Conservation (phyloP, 2,797 vertebrate species). For the Tiaroga cobitis region DNA sequence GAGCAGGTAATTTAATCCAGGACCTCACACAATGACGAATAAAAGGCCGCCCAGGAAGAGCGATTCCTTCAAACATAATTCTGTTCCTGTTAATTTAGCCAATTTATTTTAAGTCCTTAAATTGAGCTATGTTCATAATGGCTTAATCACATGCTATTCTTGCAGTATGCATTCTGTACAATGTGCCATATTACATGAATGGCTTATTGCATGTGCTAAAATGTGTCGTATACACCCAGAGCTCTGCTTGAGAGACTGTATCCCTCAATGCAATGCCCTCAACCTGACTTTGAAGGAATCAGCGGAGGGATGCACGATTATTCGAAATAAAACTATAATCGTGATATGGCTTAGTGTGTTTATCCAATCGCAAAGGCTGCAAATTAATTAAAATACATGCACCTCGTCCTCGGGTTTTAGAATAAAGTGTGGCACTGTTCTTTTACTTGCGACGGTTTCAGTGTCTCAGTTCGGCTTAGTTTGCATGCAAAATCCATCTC, state of each 20-base stretch:
- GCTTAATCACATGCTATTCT: neutral
- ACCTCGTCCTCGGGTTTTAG: neutral
- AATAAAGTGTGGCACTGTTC: neutral
- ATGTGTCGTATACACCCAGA: neutral
- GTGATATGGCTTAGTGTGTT: neutral
- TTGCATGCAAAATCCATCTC: neutral
- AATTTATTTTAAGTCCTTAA: neutral
- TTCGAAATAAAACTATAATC: neutral
- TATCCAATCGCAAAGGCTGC: neutral
- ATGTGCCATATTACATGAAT: neutral
- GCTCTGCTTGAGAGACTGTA: neutral
- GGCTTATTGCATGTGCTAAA: neutral
- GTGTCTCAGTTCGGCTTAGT: neutral
- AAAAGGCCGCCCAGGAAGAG: conserved; percentile 29
- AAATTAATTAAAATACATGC: neutral
- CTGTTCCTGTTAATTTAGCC: conserved; percentile 4
- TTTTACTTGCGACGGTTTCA: neutral
- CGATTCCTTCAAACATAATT: conserved; percentile 25
- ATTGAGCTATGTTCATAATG: neutral
- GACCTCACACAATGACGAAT: conserved; percentile 32
- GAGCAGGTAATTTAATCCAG: conserved; percentile 59
- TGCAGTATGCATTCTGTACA: neutral
- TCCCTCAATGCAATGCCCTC: neutral
- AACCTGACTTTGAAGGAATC: neutral
- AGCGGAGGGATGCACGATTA: neutral